phyloP scores from a whole-genome alignment of 2,888 invertebrate species.

The Biston betularia region DNA sequence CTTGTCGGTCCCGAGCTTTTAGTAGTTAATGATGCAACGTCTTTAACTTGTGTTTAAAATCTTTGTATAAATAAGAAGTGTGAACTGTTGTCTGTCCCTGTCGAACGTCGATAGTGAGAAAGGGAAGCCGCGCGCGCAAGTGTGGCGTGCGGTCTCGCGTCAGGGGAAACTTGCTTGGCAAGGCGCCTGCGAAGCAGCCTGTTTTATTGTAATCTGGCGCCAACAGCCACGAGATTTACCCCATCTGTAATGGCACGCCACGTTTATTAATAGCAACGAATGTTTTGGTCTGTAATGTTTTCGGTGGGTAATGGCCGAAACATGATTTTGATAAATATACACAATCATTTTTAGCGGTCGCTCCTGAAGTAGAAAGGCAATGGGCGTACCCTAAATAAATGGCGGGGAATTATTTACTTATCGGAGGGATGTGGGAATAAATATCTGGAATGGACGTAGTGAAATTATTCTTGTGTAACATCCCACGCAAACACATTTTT shows the following conservation, averaged over 20 bases:
- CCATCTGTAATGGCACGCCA: slow-evolving; percentile 66
- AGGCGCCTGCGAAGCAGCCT: slow-evolving; percentile 67
- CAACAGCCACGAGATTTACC: slow-evolving; percentile 71
- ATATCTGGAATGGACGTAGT: slow-evolving; percentile 34
- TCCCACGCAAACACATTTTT: not conserved
- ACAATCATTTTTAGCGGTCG: slow-evolving; percentile 53
- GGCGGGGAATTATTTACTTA: slow-evolving; percentile 41
- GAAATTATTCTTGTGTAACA: slow-evolving; percentile 22
- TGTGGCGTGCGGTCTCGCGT: slow-evolving; percentile 30
- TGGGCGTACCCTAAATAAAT: slow-evolving; percentile 41
- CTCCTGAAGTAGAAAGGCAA: slow-evolving; percentile 38
- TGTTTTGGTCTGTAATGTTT: slow-evolving; percentile 64
- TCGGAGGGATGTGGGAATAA: slow-evolving; percentile 37
- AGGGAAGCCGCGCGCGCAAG: slow-evolving; percentile 29
- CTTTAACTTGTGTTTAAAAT: slow-evolving; percentile 34
- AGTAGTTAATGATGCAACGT: slow-evolving; percentile 38
- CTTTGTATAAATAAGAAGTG: slow-evolving; percentile 23
- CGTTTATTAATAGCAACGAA: slow-evolving; percentile 68
- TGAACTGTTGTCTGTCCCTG: slow-evolving; percentile 23
- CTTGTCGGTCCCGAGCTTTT: slow-evolving; percentile 49
- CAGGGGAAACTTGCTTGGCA: slow-evolving; percentile 72
- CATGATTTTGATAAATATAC: slow-evolving; percentile 66
- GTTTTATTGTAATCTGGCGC: slow-evolving; percentile 70
- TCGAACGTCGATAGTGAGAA: slow-evolving; percentile 27
- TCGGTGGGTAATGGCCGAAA: slow-evolving; percentile 62